Evolutionary conservation across 2,113 vertebrate species (phyloP).

Genomic region (Sus scrofa): T2T-Sscrofa CM000824.6:59448501-59449000

Average conservation of each 20-base stretch:
- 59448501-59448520: conserved; percentile 25
- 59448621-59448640: conserved; percentile 7
- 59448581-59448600: conserved; percentile 35
- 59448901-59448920: neutral
- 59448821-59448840: conserved; percentile 81
- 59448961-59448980: conserved; percentile 44
- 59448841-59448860: conserved; percentile 57
- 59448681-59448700: neutral
- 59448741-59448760: conserved; percentile 93
- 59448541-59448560: conserved; percentile 10
- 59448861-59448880: conserved; percentile 45
- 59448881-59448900: neutral
- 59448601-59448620: conserved; percentile 29
- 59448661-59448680: neutral
- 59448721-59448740: conserved; percentile 75
- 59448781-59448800: conserved; percentile 95
- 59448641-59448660: neutral
- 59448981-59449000: neutral
- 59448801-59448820: conserved; percentile 89
- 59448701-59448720: conserved; percentile 30
- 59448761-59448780: conserved; percentile 96
- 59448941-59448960: neutral
- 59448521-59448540: conserved; percentile 32
- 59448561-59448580: neutral
- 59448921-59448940: neutral